A percentile compares a stretch with the other conserved stretches of the same genome.
Conservation (phyloP, 2,888 invertebrate genomes). For the Drosophila peninsularis region DNA sequence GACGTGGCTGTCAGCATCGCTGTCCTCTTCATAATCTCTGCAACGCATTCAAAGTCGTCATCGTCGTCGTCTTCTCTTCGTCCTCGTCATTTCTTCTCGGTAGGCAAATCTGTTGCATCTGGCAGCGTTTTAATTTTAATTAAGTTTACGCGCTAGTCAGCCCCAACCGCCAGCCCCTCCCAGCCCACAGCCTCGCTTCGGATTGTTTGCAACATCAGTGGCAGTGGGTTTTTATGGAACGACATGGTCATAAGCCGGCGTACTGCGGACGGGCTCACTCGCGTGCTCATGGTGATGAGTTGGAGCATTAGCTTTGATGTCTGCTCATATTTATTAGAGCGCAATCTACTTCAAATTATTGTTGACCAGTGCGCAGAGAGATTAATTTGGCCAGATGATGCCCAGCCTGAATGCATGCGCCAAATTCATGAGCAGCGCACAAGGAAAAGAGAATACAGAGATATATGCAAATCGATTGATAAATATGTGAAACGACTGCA, state of each 20-base stretch:
- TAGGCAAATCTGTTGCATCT: slow-evolving; percentile 74
- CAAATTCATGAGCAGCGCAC: too few species aligned
- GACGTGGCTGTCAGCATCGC: slow-evolving; percentile 49
- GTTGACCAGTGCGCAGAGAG: slow-evolving; percentile 29
- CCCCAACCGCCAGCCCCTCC: slow-evolving; percentile 8
- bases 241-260: slow-evolving; percentile 29
- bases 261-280: slow-evolving; percentile 47
- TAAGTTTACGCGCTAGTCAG: slow-evolving; percentile 77
- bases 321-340: slow-evolving; percentile 82
- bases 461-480: slow-evolving; percentile 37
- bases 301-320: slow-evolving; percentile 82
- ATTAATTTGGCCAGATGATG: slow-evolving; percentile 27
- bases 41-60: slow-evolving; percentile 37
- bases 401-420: not conserved
- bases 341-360: slow-evolving; percentile 74
- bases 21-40: slow-evolving; percentile 50
- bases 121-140: slow-evolving; percentile 81
- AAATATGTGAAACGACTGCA: slow-evolving; percentile 19
- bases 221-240: slow-evolving; percentile 17
- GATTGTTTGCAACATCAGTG: slow-evolving; percentile 13
- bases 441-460: not conserved
- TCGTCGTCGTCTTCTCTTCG: slow-evolving; percentile 32
- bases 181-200: not conserved
- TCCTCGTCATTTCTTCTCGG: slow-evolving; percentile 57
- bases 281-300: slow-evolving; percentile 83